These are phyloP conservation scores for Heteractis magnifica DNA, from an alignment of 92 coral and sea anemone genomes.

Conservation along the genomic window DNA sequence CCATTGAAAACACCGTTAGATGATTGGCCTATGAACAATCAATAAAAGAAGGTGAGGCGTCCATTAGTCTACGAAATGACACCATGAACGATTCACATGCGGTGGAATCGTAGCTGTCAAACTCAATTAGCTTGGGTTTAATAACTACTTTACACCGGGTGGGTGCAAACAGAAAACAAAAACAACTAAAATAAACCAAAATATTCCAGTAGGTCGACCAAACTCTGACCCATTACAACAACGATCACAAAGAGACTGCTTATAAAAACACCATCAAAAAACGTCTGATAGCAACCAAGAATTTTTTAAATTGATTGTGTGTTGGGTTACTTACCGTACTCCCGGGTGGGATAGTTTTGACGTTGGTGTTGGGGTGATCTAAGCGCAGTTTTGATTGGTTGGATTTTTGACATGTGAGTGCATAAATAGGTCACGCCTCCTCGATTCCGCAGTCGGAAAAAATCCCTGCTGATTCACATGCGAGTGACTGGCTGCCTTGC, in stretches of 20 bases:
- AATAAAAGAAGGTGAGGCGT: constrained; percentile 56
- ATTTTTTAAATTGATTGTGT: constrained; percentile 52
- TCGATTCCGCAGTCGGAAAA: constrained; percentile 40
- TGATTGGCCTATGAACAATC: constrained; percentile 65
- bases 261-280: constrained; percentile 22
- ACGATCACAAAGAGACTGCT: constrained; percentile 1
- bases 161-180: constrained; percentile 43
- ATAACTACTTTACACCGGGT: constrained; percentile 32
- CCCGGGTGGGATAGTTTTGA: background rate
- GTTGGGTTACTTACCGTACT: background rate
- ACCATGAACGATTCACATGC: constrained; percentile 45
- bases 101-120: constrained; percentile 54
- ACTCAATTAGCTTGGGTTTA: constrained; percentile 46
- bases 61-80: constrained; percentile 63
- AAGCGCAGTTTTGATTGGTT: constrained; percentile 20
- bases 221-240: constrained; percentile 15
- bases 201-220: background rate
- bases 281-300: background rate
- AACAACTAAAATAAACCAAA: constrained; percentile 9
- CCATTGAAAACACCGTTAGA: constrained; percentile 45
- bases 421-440: constrained; percentile 76
- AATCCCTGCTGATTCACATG: constrained; percentile 80
- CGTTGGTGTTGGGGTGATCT: constrained; percentile 4
- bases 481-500: constrained; percentile 78
- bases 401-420: constrained; percentile 35